Base-by-base conservation (phyloP, 37 sponge, comb jelly and placozoan genomes). In the Aplysina aerophoba region DNA sequence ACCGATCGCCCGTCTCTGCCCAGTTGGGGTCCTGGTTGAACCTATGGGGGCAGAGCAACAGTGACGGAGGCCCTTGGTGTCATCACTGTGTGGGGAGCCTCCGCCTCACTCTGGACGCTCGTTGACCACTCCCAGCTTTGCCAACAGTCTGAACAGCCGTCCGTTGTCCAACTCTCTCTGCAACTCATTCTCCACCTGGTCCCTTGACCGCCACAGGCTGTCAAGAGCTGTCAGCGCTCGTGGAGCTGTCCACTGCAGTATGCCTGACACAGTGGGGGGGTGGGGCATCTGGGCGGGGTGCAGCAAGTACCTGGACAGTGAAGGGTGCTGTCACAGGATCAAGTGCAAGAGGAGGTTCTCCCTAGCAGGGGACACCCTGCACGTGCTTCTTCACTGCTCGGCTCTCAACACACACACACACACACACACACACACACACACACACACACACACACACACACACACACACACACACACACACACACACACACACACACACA, bases 1-100 rank as follows among this genome's bases (percentile, higher is more conserved):
- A 94, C 15, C 96, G 78, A 56, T 96, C 96, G 17, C 96, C 94
- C 54, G 96, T 96, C 81, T 96, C 94, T 21, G 92, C 75, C 96
- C 96, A 96, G 59, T 82, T 77, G 31, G 74, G 83, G 73, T 96
- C 96, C 24, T 89, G 73, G 28, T 53, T 59, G 36, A 87, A 84
- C 82, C 93, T 93, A 55, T 3, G n/a, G 15, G 61, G 39, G 0
- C 22, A 24, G 24, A 40, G 27, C 27, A 83, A n/a, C 15, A 13
- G 15, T n/a, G 24, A 69, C 40, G 0, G 40, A 34, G 31, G 16
- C 36, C 27, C 65, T 61, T 50, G 40, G n/a, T 30, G 27, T 8
- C 14, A 15, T 41, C 5, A 3, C 50, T 8, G 8, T n/a, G n/a
- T n/a, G 50, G 50, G 50, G 33, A 44, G 22, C 22, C 38, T 72